A percentile compares a stretch with the other conserved stretches of the same genome.
Evolutionary conservation across 2,797 vertebrate genomes (phyloP).

Genomic region (Spheniscus humboldti): DNA sequence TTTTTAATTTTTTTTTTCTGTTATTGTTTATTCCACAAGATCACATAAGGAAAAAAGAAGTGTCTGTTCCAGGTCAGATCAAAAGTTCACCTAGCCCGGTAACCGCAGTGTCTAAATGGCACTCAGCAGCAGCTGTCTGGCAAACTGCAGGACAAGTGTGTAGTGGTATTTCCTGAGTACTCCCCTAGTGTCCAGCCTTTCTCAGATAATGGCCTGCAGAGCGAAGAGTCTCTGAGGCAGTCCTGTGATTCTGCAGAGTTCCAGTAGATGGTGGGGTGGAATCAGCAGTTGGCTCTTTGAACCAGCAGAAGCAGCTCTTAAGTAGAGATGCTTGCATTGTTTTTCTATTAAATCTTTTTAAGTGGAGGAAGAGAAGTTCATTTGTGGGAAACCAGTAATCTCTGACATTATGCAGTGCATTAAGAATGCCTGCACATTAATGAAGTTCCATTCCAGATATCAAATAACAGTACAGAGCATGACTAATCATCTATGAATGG

Average conservation of each 20-base stretch:
- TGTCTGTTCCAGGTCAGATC: not conserved
- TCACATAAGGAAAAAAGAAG: not conserved
- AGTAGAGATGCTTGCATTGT: not conserved
- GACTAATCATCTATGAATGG: not conserved
- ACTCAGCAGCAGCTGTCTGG: not conserved
- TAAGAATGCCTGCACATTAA: slow-evolving; percentile 22
- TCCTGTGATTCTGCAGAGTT: not conserved
- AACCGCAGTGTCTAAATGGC: not conserved
- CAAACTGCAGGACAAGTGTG: not conserved
- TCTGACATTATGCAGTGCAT: not conserved
- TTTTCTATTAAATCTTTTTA: not conserved
- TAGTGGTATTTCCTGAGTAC: not conserved
- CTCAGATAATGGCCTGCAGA: not conserved
- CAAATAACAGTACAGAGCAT: not conserved
- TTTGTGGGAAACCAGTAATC: not conserved
- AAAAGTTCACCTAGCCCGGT: not conserved
- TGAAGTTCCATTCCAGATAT: not conserved
- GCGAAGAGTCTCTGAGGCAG: accelerated
- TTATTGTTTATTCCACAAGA: not conserved
- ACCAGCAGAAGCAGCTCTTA: not conserved
- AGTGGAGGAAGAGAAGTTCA: not conserved
- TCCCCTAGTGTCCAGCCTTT: not conserved
- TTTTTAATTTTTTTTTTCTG: not conserved
- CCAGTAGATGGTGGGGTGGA: slow-evolving; percentile 57
- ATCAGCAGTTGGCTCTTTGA: not conserved